Percentiles rank a stretch among this genome's conserved stretches.
These are phyloP conservation scores for Sacculina carcini DNA, from an alignment of 2,888 invertebrate species.

Conservation along the genomic window DNA sequence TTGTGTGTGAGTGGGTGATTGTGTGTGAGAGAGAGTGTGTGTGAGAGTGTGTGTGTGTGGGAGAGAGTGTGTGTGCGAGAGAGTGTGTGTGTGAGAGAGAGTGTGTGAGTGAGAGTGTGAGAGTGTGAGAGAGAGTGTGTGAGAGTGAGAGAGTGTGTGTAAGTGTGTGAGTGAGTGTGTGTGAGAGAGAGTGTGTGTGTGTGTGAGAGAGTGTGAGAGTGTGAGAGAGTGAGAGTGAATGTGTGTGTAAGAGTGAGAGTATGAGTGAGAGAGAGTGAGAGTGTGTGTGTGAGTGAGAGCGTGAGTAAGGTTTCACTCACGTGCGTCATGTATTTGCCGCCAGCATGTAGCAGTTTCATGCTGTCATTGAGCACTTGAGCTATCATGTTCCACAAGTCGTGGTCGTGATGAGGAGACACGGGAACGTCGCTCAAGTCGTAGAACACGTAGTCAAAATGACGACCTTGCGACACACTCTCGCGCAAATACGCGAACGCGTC, in stretches of 20 bases:
- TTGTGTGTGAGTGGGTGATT: background rate
- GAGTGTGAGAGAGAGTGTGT: background rate
- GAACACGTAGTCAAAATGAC: constrained; percentile 68
- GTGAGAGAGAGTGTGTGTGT: background rate
- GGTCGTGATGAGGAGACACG: constrained; percentile 45
- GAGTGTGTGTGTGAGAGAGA: background rate
- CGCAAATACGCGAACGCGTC: constrained; percentile 65
- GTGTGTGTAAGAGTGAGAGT: background rate
- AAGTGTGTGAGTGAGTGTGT: background rate
- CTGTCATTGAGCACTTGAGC: constrained; percentile 50
- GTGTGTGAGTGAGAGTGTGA: background rate
- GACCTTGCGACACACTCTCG: constrained; percentile 46
- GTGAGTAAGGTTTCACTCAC: constrained; percentile 25
- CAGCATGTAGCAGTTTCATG: constrained; percentile 45
- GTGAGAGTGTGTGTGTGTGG: background rate
- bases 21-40: background rate
- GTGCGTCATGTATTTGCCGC: constrained; percentile 72
- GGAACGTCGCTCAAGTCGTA: constrained; percentile 84
- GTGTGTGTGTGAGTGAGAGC: background rate
- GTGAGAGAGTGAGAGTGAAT: background rate
- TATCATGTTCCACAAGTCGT: constrained; percentile 70
- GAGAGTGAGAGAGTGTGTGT: background rate
- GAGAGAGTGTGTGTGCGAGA: background rate
- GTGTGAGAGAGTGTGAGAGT: background rate
- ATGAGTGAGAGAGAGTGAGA: background rate